A percentile compares a stretch with the other conserved stretches of the same genome.
phyloP scores from a whole-genome alignment of 2,113 vertebrate genomes.

The Chauna torquata region DNA sequence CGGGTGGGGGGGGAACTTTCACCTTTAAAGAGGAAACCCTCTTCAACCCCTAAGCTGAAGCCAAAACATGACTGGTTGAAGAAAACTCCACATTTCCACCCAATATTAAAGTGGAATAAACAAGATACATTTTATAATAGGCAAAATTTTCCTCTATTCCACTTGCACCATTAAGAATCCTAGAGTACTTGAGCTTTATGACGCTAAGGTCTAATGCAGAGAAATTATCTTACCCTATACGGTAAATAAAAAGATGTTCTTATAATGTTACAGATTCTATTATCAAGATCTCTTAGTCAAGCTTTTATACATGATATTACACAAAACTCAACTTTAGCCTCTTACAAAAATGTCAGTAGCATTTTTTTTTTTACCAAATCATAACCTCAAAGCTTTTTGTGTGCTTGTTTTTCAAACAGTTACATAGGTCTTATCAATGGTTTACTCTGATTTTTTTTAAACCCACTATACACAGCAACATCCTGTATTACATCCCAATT shows the following conservation, averaged over 20 bases:
- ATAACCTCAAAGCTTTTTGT: not conserved
- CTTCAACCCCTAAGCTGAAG: not conserved
- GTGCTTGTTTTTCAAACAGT: not conserved
- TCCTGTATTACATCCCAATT: not conserved
- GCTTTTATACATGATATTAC: not conserved
- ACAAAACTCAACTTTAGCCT: not conserved
- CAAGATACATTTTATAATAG: not conserved
- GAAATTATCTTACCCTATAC: not conserved
- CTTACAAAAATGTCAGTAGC: not conserved
- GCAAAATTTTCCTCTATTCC: not conserved
- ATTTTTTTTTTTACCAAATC: not conserved
- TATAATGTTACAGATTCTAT: not conserved
- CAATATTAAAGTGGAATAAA: slow-evolving; percentile 12
- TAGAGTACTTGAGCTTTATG: not conserved
- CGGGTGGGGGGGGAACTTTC: too few species aligned
- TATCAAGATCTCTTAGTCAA: not conserved
- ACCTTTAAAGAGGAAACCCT: not conserved
- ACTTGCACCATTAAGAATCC: not conserved
- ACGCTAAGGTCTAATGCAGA: not conserved
- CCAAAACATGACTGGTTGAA: not conserved
- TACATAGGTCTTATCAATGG: fast-evolving
- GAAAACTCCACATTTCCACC: not conserved
- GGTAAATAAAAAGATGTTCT: not conserved
- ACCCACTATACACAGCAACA: not conserved
- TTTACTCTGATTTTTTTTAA: not conserved